These are phyloP conservation scores for Bradypodion pumilum DNA, from an alignment of 2,797 vertebrate species.

Conservation along the genomic window DNA sequence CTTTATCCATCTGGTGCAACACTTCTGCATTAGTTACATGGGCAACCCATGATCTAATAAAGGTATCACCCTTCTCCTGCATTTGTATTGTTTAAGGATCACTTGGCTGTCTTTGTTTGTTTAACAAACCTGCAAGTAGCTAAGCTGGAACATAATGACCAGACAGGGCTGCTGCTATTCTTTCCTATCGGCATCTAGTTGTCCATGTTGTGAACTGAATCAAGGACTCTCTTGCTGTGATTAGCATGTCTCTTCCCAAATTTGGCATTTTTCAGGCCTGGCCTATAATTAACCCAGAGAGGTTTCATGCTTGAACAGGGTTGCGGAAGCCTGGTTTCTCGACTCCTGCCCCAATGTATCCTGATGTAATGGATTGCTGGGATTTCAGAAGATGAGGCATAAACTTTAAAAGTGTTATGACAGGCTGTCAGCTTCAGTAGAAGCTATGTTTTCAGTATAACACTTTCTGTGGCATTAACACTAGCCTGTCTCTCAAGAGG, in stretches of 20 bases:
- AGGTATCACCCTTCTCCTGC: too few species aligned
- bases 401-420: background rate
- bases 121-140: too few species aligned
- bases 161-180: background rate
- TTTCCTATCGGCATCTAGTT: background rate
- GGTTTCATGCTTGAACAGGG: background rate
- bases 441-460: background rate
- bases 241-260: background rate
- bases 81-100: too few species aligned
- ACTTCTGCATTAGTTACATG: too few species aligned
- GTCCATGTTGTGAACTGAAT: background rate
- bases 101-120: too few species aligned
- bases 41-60: too few species aligned
- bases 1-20: too few species aligned
- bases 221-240: background rate
- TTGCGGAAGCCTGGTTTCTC: background rate
- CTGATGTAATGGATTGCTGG: background rate
- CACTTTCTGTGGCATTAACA: background rate
- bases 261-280: background rate
- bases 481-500: background rate
- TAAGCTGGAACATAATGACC: background rate
- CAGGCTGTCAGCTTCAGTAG: background rate
- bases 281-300: background rate
- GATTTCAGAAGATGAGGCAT: background rate
- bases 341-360: background rate